A percentile compares a stretch with the other conserved stretches of the same genome.
Evolutionary conservation across 2,797 vertebrate species (phyloP).

Genomic region (Argyrosomus regius): DNA sequence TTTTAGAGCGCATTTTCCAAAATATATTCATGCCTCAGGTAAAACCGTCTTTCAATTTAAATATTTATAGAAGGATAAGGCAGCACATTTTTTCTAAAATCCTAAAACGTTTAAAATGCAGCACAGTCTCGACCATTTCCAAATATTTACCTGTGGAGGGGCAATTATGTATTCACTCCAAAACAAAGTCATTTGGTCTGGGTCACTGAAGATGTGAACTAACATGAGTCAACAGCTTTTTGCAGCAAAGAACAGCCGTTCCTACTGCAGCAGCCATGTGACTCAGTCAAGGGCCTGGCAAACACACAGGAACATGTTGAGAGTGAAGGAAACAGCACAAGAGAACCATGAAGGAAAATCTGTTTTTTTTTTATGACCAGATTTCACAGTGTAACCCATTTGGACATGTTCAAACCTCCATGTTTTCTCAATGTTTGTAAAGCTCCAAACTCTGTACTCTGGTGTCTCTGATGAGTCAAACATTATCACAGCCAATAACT

Average conservation of each 20-base stretch:
- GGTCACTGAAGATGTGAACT: constrained; percentile 56
- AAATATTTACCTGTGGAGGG: constrained; percentile 65
- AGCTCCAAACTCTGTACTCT: background rate
- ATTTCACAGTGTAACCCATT: background rate
- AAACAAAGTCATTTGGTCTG: constrained; percentile 49
- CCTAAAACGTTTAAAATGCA: constrained; percentile 14
- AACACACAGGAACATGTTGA: constrained; percentile 26
- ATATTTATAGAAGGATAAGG: constrained; percentile 65
- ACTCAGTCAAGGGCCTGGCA: constrained; percentile 28
- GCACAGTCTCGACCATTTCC: constrained; percentile 30
- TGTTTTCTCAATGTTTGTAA: background rate
- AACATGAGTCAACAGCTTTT: constrained; percentile 57
- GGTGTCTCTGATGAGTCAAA: background rate
- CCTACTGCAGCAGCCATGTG: constrained; percentile 11
- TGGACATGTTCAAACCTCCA: background rate
- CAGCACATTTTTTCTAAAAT: constrained; percentile 25
- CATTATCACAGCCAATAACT: background rate
- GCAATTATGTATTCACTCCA: constrained; percentile 56
- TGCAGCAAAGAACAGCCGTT: constrained; percentile 33
- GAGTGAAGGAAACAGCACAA: constrained; percentile 4
- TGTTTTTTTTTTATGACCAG: background rate
- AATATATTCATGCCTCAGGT: constrained; percentile 60
- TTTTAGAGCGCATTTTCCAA: constrained; percentile 35
- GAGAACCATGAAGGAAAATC: background rate
- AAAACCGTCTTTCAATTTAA: constrained; percentile 56